Evolutionary conservation across 2,113 vertebrate genomes (phyloP), one percentile per base, ranked within the genome.

Genomic region (Bos javanicus): DNA sequence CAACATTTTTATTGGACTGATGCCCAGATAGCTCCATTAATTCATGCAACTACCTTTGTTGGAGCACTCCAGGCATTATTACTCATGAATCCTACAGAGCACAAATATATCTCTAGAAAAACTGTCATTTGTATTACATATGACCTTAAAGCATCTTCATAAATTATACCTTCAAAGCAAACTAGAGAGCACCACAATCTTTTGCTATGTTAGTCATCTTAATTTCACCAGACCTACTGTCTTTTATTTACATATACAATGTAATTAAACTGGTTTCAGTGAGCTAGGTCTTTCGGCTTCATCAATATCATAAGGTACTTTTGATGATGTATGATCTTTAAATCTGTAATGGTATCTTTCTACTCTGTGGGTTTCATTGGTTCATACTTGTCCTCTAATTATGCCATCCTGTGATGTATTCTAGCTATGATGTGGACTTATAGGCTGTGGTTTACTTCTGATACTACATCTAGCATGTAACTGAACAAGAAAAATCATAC

Each of bases 11-110:
- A 93, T 80, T 98, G 96, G 88, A 98, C 88, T 16, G 54, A 80
- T 96, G 94, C 71, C 97, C 95, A 98, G 94, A 97, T 81, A 74
- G 62, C 50, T 92, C 92, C 23, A 67, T 97, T 98, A 97, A 98
- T 97, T 98, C 93, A 95, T 52, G 46, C 97, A 98, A 97, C 78
- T 97, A 91, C 59, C 82, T 98, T 98, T 98, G 48, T 85, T 95
- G 92, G 39, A 96, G 52, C 95, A 19, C 71, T 98, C 95, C 60
- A 97, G 26, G 52, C 52, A 96, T 97, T 97, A 97, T 97, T 97
- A 92, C 81, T 48, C 80, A 94, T 57, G 46, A 98, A 85, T 39
- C 90, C 94, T 89, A 87, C 56, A 96, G 46, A 97, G 74, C 56
- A 96, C 39, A 91, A 88, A 60, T 59, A 86, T 57, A 56, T 76